A percentile compares a stretch with the other conserved stretches of the same genome.
Evolutionary conservation across 2,113 vertebrate species (phyloP).

Genomic region (Noctilio leporinus): DNA sequence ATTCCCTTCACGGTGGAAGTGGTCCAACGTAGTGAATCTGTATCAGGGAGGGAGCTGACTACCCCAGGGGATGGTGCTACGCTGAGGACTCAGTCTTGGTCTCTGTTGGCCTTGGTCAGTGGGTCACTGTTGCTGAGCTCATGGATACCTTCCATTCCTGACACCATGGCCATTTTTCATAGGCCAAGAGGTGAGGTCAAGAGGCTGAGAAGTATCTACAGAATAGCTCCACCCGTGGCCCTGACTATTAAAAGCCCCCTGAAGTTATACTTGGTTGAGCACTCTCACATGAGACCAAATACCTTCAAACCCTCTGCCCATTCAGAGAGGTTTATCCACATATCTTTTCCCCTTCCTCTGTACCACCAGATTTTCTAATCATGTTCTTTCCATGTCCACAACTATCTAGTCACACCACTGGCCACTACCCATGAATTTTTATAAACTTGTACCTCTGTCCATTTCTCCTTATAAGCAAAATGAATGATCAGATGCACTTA

Average conservation of each 20-base stretch:
- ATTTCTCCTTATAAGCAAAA: not conserved
- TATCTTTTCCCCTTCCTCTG: not conserved
- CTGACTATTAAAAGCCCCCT: not conserved
- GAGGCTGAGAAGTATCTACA: not conserved
- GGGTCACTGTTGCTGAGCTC: not conserved
- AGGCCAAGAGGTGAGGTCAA: not conserved
- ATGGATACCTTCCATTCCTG: not conserved
- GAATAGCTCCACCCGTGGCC: not conserved
- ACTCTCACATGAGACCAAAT: not conserved
- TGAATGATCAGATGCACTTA: not conserved
- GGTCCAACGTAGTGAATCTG: not conserved
- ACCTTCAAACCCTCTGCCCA: not conserved
- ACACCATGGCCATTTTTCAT: not conserved
- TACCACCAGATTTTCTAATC: not conserved
- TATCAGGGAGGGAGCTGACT: not conserved
- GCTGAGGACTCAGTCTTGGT: not conserved
- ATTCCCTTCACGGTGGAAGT: not conserved
- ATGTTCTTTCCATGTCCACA: not conserved
- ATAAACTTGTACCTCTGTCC: not conserved
- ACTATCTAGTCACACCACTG: not conserved
- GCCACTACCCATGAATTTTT: not conserved
- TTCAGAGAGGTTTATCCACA: not conserved
- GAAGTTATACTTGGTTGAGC: not conserved
- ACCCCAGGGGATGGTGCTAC: not conserved
- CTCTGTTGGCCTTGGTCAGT: not conserved